These are phyloP conservation scores for Hydropsyche tenuis DNA, from an alignment of 1,140 invertebrate genomes.

Conservation along the genomic window DNA sequence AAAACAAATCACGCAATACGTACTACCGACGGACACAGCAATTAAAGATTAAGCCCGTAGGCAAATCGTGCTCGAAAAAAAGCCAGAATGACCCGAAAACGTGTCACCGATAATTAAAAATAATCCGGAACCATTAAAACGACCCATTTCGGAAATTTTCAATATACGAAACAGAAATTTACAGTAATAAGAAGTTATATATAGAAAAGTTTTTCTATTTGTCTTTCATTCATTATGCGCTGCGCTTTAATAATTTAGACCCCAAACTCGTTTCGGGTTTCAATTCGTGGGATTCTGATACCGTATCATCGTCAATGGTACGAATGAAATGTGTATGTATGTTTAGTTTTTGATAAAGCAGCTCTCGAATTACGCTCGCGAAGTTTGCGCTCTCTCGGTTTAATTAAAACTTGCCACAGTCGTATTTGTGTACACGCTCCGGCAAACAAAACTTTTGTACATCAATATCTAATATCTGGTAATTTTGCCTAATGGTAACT, in stretches of 20 bases:
- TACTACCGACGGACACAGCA: constrained; percentile 11
- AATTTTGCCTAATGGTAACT: not conserved
- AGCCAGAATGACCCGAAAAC: not conserved
- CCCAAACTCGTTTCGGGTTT: no score
- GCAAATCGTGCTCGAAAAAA: not conserved
- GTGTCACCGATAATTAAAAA: constrained; percentile 22
- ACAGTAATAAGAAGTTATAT: no score
- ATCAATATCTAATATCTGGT: constrained; percentile 5
- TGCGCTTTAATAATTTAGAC: no score
- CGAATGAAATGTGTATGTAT: no score
- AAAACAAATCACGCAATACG: constrained; percentile 19
- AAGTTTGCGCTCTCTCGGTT: not conserved
- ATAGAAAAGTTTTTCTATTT: no score
- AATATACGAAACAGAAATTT: no score
- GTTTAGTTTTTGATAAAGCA: no score
- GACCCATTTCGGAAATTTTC: no score
- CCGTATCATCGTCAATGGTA: no score
- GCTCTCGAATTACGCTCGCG: no score
- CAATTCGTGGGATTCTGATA: no score
- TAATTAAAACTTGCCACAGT: constrained; percentile 2
- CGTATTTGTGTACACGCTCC: not conserved
- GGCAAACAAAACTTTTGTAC: not conserved
- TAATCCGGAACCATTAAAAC: not conserved
- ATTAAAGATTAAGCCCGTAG: constrained; percentile 20
- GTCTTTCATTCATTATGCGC: no score